Evolutionary conservation across 1,140 invertebrate genomes (phyloP), one percentile per base, ranked within the genome.

Genomic region (Trachelipus rathkii): DNA sequence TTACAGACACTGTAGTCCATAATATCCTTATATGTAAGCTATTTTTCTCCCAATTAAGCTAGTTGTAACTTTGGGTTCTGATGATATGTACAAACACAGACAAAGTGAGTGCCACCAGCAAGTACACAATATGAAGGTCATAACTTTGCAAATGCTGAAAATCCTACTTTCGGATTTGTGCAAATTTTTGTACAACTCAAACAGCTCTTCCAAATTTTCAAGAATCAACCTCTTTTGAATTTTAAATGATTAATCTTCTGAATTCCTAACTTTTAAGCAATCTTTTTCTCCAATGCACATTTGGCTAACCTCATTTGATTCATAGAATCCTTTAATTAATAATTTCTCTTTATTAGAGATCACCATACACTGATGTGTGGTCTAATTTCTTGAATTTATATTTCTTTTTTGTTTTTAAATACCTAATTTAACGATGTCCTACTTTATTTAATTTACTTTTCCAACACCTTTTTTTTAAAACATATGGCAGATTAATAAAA

Each of bases 101-200:
- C 19, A 60, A 2, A 60, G 19, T 60, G 50, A 60, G 50, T 60
- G 11, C 50, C 50, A 60, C 50, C 50, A 60, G 11, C 50, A 60
- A 60, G 1, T 8, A 60, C 50, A 8, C 50, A 60, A 19, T 60
- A 60, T 70, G 24, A 24, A 6, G 68, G 68, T 21, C 11, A 11
- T n/a, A 70, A 24, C 11, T n/a, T 21, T 70, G 68, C 68, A 70
- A 70, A 70, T 70, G 68, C 24, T 21, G 68, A 70, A 70, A 70
- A 70, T 70, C 23, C 68, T 5, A 70, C 10, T 70, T 70, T 70
- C 0, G 68, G 68, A 24, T 70, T 70, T 21, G 10, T 70, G 11
- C 21, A 2, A 60, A 60, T 60, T 60, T 7, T 60, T 60, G 53
- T 60, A 60, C 8, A 60, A 21, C 21, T 70, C 15, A 24, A 5